Base-by-base conservation (phyloP, 2,113 vertebrate genomes). In the Synchiropus splendidus region DNA sequence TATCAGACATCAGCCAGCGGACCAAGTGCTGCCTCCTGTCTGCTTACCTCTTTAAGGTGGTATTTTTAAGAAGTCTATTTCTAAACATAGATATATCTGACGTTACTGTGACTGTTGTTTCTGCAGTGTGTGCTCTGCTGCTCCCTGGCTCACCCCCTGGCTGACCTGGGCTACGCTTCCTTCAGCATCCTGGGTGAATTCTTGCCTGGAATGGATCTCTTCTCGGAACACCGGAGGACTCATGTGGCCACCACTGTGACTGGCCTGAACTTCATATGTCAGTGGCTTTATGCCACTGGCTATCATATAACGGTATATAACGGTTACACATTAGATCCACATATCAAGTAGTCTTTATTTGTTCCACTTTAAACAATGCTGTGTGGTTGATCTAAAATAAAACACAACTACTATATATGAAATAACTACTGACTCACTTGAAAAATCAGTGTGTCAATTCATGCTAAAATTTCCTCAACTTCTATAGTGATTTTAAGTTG, bases 41-140 rank as follows among this genome's bases (percentile, higher is more conserved):
- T 58, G 85, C 90, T 8, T 36, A 88, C 39, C 87, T 98, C 42
- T 97, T 97, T 69, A 94, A 94, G 91, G 93, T 98, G 89, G 59
- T 14, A 15, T 12, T 12, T 36, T 6, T 5, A 13, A 2, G 1
- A 1, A 1, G 16, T 35, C 6, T 16, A 15, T 16, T 10, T 37
- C 14, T n/a, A 14, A n/a, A 10, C 32, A 34, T 34, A 34, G 2
- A 3, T 34, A 34, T 34, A 12, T 34, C 10, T 34, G n/a, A 34
- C 6, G 2, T 34, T 6, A 9, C 36, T 11, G 4, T 5, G 14
- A 10, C 1, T 6, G 10, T 16, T 6, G 9, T 16, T 42, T 6
- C 36, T 63, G 70, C 34, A 99, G 95, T 82, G 84, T 42, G 74
- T 97, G 51, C 85, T 99, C 43, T 78, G 69, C 53, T 83, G 84